Evolutionary conservation across 2,888 invertebrate genomes (phyloP).

Genomic region (Acanthosoma haemorrhoidale): DNA sequence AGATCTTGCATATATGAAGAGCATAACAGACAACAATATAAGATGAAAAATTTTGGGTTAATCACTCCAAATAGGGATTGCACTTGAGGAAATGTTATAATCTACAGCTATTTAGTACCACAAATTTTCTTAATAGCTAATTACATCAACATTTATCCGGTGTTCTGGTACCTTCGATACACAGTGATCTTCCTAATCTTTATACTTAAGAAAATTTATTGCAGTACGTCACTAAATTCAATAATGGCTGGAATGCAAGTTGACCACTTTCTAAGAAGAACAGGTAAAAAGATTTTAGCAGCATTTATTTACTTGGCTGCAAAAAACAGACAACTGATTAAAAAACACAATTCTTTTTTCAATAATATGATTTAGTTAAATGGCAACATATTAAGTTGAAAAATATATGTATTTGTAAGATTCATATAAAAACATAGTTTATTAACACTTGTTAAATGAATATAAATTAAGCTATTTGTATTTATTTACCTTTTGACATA

Average conservation of each 20-base stretch:
- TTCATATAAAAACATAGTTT: neutral
- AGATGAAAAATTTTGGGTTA: neutral
- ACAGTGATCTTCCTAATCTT: neutral
- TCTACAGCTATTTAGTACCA: slow-evolving; percentile 16
- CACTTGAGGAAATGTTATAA: neutral
- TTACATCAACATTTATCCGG: neutral
- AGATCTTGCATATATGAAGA: slow-evolving; percentile 23
- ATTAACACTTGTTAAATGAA: slow-evolving; percentile 1
- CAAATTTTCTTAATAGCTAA: neutral
- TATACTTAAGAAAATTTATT: neutral
- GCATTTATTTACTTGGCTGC: neutral
- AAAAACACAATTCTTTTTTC: neutral
- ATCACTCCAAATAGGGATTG: slow-evolving; percentile 1
- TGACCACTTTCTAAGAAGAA: neutral
- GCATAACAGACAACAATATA: slow-evolving; percentile 15
- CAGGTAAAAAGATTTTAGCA: neutral
- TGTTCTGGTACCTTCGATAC: neutral
- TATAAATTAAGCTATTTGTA: neutral
- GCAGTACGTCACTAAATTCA: slow-evolving; percentile 16
- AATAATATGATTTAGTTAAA: neutral
- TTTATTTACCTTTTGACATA: neutral
- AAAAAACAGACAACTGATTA: neutral
- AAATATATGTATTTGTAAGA: too few relatives aligned
- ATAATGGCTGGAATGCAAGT: slow-evolving; percentile 21
- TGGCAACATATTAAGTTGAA: slow-evolving; percentile 9